Percentiles rank a stretch among this genome's conserved stretches.
Conservation (phyloP, 2,888 invertebrate species). For the Notodonta dromedarius region DNA sequence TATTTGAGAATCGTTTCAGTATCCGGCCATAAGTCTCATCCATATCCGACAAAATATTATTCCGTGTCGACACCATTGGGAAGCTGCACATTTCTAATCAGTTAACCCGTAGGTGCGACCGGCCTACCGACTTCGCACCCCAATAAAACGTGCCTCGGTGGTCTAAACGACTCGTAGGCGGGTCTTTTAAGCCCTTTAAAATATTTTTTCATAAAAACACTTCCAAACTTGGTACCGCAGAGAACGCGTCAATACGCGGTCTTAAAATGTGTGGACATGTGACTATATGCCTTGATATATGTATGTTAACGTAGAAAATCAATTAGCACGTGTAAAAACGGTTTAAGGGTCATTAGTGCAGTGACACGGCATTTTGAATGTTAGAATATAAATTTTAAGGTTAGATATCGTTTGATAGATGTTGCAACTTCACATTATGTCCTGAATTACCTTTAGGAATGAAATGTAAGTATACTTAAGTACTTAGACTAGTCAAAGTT, state of each 20-base stretch:
- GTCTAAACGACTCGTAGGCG: slow-evolving; percentile 39
- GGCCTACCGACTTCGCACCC: slow-evolving; percentile 58
- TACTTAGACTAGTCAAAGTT: no score
- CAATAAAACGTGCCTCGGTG: slow-evolving; percentile 62
- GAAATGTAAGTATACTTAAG: no score
- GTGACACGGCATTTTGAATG: background rate
- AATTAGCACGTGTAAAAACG: background rate
- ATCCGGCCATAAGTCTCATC: no score
- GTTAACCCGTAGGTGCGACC: slow-evolving; percentile 46
- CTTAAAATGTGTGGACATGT: background rate
- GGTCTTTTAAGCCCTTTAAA: slow-evolving; percentile 13
- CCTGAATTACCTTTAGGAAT: no score
- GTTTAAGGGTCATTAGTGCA: background rate
- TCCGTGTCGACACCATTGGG: slow-evolving; percentile 19
- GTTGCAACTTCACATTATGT: no score
- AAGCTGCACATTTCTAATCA: slow-evolving; percentile 25
- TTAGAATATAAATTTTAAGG: background rate
- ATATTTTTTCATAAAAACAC: background rate
- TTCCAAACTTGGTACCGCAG: slow-evolving; percentile 1
- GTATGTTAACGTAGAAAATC: background rate
- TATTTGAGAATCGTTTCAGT: no score
- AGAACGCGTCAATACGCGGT: background rate
- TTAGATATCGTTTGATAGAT: background rate
- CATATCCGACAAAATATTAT: background rate
- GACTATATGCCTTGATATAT: background rate